These are phyloP conservation scores for Prionace glauca DNA, from an alignment of 2,797 vertebrate genomes.

Conservation along the genomic window DNA sequence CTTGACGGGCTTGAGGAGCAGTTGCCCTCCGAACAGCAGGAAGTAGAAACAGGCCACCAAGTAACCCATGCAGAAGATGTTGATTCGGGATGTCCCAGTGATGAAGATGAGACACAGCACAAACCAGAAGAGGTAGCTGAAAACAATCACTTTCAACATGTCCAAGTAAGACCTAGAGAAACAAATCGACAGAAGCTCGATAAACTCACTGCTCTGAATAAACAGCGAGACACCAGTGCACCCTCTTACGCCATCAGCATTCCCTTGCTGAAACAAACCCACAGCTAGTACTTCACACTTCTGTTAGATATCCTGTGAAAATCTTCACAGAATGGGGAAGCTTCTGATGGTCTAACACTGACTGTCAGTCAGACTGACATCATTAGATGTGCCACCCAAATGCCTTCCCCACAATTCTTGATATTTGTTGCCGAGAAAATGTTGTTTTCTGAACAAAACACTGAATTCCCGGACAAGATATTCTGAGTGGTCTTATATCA, in stretches of 20 bases:
- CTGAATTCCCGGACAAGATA: not conserved
- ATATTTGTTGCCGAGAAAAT: not conserved
- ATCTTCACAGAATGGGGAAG: no score
- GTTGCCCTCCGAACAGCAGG: conserved; percentile 61
- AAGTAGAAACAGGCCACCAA: conserved; percentile 70
- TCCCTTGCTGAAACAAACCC: not conserved
- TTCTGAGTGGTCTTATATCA: not conserved
- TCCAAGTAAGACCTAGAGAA: conserved; percentile 62
- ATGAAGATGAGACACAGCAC: conserved; percentile 73
- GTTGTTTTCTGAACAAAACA: not conserved
- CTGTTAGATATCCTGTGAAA: not conserved
- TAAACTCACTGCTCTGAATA: not conserved
- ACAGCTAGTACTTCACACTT: not conserved
- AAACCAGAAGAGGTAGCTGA: conserved; percentile 70
- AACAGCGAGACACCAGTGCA: not conserved
- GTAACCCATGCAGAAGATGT: conserved; percentile 64
- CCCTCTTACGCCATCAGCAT: not conserved
- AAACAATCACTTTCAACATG: conserved; percentile 65
- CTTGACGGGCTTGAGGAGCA: conserved; percentile 62
- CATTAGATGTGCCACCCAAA: not conserved
- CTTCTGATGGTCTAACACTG: not conserved
- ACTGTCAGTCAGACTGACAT: not conserved
- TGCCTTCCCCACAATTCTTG: not conserved
- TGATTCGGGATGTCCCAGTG: conserved; percentile 63
- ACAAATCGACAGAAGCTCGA: not conserved